These are phyloP conservation scores for Patiria miniata DNA, from an alignment of 35 echinoderm and acorn worm species.

Conservation along the genomic window DNA sequence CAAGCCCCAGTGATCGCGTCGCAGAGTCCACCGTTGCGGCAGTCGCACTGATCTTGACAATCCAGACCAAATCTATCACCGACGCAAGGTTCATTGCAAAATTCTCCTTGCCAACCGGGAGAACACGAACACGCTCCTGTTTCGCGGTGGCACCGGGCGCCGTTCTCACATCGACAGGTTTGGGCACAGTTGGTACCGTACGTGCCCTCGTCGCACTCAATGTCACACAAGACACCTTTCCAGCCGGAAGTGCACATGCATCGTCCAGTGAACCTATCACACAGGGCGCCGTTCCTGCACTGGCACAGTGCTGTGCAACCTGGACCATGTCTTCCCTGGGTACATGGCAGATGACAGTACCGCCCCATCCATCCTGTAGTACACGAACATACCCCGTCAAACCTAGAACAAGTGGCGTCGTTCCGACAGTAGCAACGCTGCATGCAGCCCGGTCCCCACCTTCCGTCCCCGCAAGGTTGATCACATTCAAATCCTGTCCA, in stretches of 20 bases:
- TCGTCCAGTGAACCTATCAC: slow-evolving; percentile 61
- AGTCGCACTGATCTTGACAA: slow-evolving; percentile 40
- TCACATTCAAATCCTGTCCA: slow-evolving; percentile 74
- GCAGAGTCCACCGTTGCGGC: slow-evolving; percentile 25
- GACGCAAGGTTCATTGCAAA: slow-evolving; percentile 55
- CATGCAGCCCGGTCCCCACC: slow-evolving; percentile 64
- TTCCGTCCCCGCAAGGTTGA: slow-evolving; percentile 35
- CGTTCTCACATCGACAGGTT: slow-evolving; percentile 72
- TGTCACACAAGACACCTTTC: slow-evolving; percentile 57
- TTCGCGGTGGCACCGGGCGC: slow-evolving; percentile 60
- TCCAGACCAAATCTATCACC: slow-evolving; percentile 39
- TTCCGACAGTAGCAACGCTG: slow-evolving; percentile 70
- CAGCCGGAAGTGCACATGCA: slow-evolving; percentile 73
- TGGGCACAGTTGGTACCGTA: slow-evolving; percentile 69
- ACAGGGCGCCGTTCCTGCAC: slow-evolving; percentile 70
- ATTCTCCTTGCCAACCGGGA: slow-evolving; percentile 55
- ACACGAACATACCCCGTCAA: slow-evolving; percentile 59
- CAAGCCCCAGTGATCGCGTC: slow-evolving; percentile 43
- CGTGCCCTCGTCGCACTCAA: slow-evolving; percentile 37
- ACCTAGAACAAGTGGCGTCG: slow-evolving; percentile 49
- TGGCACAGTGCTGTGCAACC: slow-evolving; percentile 53
- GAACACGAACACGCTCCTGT: slow-evolving; percentile 67
- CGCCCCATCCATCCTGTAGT: slow-evolving; percentile 65
- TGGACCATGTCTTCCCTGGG: slow-evolving; percentile 58
- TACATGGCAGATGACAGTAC: slow-evolving; percentile 66